These are phyloP conservation scores for Campaea margaritaria DNA, from an alignment of 2,888 invertebrate species.

Conservation along the genomic window DNA sequence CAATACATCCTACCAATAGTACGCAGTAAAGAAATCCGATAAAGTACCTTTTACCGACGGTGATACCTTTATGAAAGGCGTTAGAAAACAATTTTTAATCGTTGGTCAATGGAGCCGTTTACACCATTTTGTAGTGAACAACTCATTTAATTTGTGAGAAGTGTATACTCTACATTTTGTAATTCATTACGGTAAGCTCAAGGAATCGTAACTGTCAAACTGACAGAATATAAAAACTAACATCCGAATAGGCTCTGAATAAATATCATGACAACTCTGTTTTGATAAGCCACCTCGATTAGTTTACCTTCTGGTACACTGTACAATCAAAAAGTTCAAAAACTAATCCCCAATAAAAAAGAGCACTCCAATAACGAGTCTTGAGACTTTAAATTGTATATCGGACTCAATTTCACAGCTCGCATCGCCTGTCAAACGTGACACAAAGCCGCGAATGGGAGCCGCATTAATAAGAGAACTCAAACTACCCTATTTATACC, in stretches of 20 bases:
- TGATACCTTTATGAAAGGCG: slow-evolving; percentile 22
- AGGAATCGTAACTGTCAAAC: neutral
- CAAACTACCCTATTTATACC: slow-evolving; percentile 83
- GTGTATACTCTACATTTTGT: neutral
- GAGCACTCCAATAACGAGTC: slow-evolving; percentile 65
- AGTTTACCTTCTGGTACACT: slow-evolving; percentile 51
- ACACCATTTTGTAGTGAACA: neutral
- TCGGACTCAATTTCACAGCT: slow-evolving; percentile 84
- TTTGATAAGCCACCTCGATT: slow-evolving; percentile 52
- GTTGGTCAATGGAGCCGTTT: neutral
- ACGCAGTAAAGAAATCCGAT: slow-evolving; percentile 15
- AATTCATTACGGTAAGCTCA: neutral
- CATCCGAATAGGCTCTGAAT: neutral
- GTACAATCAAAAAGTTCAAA: slow-evolving; percentile 73
- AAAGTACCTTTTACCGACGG: slow-evolving; percentile 13
- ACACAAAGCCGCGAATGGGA: slow-evolving; percentile 82
- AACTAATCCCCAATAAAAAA: slow-evolving; percentile 74
- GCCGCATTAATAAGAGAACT: slow-evolving; percentile 74
- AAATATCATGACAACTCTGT: slow-evolving; percentile 15
- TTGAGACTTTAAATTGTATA: slow-evolving; percentile 81
- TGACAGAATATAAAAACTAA: neutral
- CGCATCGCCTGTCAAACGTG: slow-evolving; percentile 82
- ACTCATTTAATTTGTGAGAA: neutral
- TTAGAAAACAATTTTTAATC: slow-evolving; percentile 19
- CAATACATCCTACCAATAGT: too few species aligned